Base-by-base conservation (phyloP, 1,140 invertebrate genomes). In the Drosophila carrolli region DNA sequence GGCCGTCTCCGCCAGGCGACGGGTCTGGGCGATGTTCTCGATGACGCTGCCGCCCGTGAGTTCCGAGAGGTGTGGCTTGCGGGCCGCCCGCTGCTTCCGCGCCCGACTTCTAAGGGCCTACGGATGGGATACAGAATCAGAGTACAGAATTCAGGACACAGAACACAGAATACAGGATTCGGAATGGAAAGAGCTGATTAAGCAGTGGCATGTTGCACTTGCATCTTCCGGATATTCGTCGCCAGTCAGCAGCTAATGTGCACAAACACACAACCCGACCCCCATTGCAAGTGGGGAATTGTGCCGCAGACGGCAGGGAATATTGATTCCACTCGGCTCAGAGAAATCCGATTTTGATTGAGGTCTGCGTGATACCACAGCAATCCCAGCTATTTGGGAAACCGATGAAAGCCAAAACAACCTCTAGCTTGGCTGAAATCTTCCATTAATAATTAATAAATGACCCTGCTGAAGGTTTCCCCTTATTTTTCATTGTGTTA, bases 21-120 rank as follows among this genome's bases (percentile, higher is more conserved):
- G 93, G 1, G 96, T 97, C 86, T 96, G 96, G 40, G 96, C 96
- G 54, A 97, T 94, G 92, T 98, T 98, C 93, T 98, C 97, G 92
- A 98, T 97, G 75, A 98, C 96, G 84, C 96, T 96, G 32, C 96
- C 96, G 1, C 96, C 95, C 59, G 96, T 95, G 56, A 96, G 95
- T 46, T 95, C 93, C 9, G 94, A 94, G 66, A 95, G 93, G 73
- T 96, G 94, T 5, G 96, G 95, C 92, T 96, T 96, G 71, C 96
- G 94, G 35, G 95, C 95, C 32, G 95, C 95, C 53, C 95, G 94
- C 74, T 96, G 95, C 92, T 97, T 97, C 85, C 95, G 95, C 16
- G 97, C 97, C 76, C 98, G 94, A 71, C 96, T 95, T 46, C 96
- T 94, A 85, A 99, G 92, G 13, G 94, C 94, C 94, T 94, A 88